phyloP scores from a whole-genome alignment of 2,113 vertebrate genomes.

The Perca fluviatilis region DNA sequence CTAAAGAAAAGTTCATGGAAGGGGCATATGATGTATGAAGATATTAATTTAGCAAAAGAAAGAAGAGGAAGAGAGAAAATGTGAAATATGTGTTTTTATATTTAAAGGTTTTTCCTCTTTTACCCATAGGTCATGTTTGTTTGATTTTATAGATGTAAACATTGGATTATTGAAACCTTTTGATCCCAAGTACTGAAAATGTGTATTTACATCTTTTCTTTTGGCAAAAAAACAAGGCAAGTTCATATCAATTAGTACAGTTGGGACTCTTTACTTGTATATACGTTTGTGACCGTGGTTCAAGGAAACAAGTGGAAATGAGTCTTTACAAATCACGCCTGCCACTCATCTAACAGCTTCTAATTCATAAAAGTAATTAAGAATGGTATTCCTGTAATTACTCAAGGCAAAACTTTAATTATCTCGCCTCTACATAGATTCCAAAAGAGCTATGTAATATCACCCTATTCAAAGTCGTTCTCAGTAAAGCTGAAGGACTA shows the following conservation, averaged over 20 bases:
- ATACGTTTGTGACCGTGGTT: background rate
- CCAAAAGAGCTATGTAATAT: slow-evolving; percentile 15
- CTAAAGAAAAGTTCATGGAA: background rate
- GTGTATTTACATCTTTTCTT: slow-evolving; percentile 8
- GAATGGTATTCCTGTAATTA: slow-evolving; percentile 35
- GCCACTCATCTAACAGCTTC: slow-evolving; percentile 13
- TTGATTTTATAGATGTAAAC: background rate
- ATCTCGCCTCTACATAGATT: slow-evolving; percentile 16
- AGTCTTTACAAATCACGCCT: slow-evolving; percentile 31
- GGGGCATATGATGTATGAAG: background rate
- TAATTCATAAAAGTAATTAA: slow-evolving; percentile 27
- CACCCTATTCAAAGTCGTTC: background rate
- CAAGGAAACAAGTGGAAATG: slow-evolving; percentile 32
- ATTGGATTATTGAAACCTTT: slow-evolving; percentile 16
- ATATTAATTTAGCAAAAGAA: slow-evolving; percentile 1
- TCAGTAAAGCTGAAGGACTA: slow-evolving; percentile 12
- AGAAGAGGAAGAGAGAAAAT: background rate
- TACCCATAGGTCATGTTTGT: background rate
- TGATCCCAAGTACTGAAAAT: background rate
- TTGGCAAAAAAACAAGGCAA: slow-evolving; percentile 3
- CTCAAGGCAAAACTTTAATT: slow-evolving; percentile 43
- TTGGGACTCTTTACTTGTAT: slow-evolving; percentile 7
- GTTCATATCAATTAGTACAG: slow-evolving; percentile 21
- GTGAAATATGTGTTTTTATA: background rate
- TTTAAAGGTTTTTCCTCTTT: background rate